A percentile compares a stretch with the other conserved stretches of the same genome.
Conservation (phyloP, 2,113 vertebrate genomes). For the Gopherus flavomarginatus region DNA sequence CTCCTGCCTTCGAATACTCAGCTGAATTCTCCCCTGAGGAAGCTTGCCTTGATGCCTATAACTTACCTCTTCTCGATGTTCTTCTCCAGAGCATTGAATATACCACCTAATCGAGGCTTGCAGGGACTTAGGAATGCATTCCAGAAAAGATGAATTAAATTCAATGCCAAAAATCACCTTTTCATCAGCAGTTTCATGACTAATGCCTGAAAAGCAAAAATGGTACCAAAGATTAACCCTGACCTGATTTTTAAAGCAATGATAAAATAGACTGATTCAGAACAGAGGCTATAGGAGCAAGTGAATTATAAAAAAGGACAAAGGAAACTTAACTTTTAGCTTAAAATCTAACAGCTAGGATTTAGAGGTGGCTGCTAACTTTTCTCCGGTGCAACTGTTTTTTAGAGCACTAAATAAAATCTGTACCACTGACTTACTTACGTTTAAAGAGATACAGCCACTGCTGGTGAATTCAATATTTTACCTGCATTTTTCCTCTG, state of each 20-base stretch:
- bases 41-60: conserved; percentile 31
- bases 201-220: conserved; percentile 84
- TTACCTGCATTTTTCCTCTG: conserved; percentile 30
- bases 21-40: conserved; percentile 33
- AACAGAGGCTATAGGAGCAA: conserved; percentile 77
- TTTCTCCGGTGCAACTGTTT: conserved; percentile 47
- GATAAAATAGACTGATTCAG: conserved; percentile 80
- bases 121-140: conserved; percentile 96
- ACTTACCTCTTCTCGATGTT: conserved; percentile 93
- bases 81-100: conserved; percentile 87
- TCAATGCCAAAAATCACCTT: conserved; percentile 95
- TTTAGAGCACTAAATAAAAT: conserved; percentile 69
- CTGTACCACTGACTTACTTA: conserved; percentile 7
- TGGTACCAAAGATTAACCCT: conserved; percentile 80
- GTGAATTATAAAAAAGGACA: conserved; percentile 61
- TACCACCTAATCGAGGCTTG: conserved; percentile 95
- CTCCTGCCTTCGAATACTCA: conserved; percentile 35
- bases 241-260: conserved; percentile 81
- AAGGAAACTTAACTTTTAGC: conserved; percentile 73
- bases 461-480: conserved; percentile 50
- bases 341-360: conserved; percentile 69
- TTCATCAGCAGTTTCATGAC: conserved; percentile 89
- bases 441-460: conserved; percentile 34
- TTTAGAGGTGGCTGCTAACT: conserved; percentile 63
- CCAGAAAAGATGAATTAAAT: conserved; percentile 96